Base-by-base conservation (phyloP, 2,797 vertebrate genomes). In the Morus bassanus region DNA sequence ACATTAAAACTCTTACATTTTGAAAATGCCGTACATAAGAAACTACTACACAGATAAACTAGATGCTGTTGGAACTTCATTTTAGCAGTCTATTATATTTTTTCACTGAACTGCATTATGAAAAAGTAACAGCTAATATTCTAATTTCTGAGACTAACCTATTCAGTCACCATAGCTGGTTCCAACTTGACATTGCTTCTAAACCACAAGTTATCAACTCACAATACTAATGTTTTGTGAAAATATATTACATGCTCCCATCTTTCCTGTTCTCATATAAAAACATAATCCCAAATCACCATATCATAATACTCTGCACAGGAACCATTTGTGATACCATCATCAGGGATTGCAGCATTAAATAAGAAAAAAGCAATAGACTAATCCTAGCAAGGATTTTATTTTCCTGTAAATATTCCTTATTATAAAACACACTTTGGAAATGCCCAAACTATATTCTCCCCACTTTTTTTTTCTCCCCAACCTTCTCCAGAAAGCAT, bases 241-340 rank as follows among this genome's bases (percentile, higher is more conserved):
- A 88, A 82, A 92, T 65, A 43, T 7, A 87, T 25, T 60, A 45
- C 9, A 91, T 8, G 8, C 27, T 75, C 57, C 53, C 63, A 46
- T 69, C n/a, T 53, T 77, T 67, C 39, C 81, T 80, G 30, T 54
- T 92, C 31, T 94, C 72, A 68, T 23, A 70, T 24, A 57, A 89
- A 89, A 91, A 72, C 18, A 51, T 82, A 96, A 95, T 92, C 80
- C 51, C 48, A 91, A 94, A 94, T 89, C 84, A 91, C 84, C 41
- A 6, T 46, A 80, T 53, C 21, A 16, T 77, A 95, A 91, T 74
- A 91, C 30, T 89, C 72, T 75, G 45, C 57, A 64, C 48, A 91
- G 75, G 45, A 95, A 64, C 72, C 64, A 83, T 57, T 81, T 83
- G 41, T 65, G 86, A 89, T 80, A 77, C 28, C 53, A 91, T 74